Evolutionary conservation across 2,888 invertebrate genomes (phyloP), one percentile per base, ranked within the genome.

Genomic region (Uloborus plumipes): DNA sequence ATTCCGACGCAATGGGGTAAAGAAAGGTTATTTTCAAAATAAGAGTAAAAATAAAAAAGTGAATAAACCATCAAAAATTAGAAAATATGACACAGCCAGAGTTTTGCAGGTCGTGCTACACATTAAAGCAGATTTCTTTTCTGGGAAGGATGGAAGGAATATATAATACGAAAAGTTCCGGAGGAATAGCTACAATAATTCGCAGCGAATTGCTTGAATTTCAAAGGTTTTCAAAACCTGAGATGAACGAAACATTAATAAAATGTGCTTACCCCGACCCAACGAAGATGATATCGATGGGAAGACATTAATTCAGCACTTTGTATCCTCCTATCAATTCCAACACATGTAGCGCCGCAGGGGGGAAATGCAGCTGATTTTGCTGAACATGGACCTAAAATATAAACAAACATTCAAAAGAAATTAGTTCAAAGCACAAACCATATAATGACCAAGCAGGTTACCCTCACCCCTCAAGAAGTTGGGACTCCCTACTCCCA

Each of bases 261-360:
- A 55, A 49, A 16, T 39, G 15, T n/a, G 69, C 69, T n/a, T 76
- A 78, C 70, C 77, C 77, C 77, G 18, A 78, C 70, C 77, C 64
- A 71, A 65, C 65, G 70, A 71, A 61, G 58, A 55, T n/a, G 53
- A 64, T 71, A 58, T 71, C 65, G 64, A 64, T 65, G 65, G 70
- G 77, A 58, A 78, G 53, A 71, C 77, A 78, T 78, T 78, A 71
- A 78, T 78, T 65, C 77, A 20, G 71, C 55, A 58, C 64, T 51
- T 71, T 64, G 55, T 51, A 55, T 26, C 77, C 77, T 71, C 66
- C 77, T 65, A 65, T 62, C 59, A 71, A 71, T 78, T 78, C 77
- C 77, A 71, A 49, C 55, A 55, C 39, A 39, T 39, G 55, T 11
- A 16, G 20, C n/a, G n/a, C 55, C 55, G 20, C n/a, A 55, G 20